Percentiles rank a stretch among this genome's conserved stretches.
These are phyloP conservation scores for Apoda limacodes DNA, from an alignment of 2,888 invertebrate genomes.

Conservation along the genomic window DNA sequence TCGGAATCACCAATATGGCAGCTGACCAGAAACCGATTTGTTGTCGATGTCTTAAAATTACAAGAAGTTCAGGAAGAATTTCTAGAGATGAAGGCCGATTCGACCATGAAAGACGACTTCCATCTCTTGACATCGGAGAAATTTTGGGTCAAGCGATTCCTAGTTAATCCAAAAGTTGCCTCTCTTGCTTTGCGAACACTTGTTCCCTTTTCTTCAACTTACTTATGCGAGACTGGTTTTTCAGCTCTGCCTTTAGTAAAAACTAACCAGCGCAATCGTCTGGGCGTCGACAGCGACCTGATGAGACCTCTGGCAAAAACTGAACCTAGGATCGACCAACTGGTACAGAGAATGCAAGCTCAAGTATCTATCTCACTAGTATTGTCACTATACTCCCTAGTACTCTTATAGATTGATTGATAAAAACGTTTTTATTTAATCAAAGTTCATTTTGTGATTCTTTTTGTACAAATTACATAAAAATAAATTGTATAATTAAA, in stretches of 20 bases:
- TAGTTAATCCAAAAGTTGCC: slow-evolving; percentile 6
- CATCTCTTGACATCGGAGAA: slow-evolving; percentile 7
- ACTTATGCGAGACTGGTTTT: slow-evolving; percentile 1
- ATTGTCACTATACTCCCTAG: too few relatives aligned
- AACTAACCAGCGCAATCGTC: slow-evolving; percentile 2
- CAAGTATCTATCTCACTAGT: too few relatives aligned
- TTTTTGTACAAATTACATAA: too few relatives aligned
- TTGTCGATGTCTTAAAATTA: slow-evolving; percentile 5
- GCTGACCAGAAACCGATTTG: slow-evolving; percentile 5
- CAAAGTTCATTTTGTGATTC: too few relatives aligned
- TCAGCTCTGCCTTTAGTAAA: not conserved
- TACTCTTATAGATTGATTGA: too few relatives aligned
- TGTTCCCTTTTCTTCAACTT: too few relatives aligned
- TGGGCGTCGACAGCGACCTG: not conserved
- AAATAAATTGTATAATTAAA: too few relatives aligned
- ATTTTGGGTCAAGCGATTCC: slow-evolving; percentile 7
- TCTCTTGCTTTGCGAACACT: too few relatives aligned
- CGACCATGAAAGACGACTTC: slow-evolving; percentile 8
- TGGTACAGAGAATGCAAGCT: slow-evolving; percentile 1
- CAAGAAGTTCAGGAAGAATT: slow-evolving; percentile 9
- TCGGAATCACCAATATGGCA: slow-evolving; percentile 7
- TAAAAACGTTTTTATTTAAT: too few relatives aligned
- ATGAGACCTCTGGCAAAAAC: not conserved
- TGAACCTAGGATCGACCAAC: not conserved
- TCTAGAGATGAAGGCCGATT: slow-evolving; percentile 13